Evolutionary conservation across 2,113 vertebrate genomes (phyloP).

Genomic region (Laticauda laticaudata): DNA sequence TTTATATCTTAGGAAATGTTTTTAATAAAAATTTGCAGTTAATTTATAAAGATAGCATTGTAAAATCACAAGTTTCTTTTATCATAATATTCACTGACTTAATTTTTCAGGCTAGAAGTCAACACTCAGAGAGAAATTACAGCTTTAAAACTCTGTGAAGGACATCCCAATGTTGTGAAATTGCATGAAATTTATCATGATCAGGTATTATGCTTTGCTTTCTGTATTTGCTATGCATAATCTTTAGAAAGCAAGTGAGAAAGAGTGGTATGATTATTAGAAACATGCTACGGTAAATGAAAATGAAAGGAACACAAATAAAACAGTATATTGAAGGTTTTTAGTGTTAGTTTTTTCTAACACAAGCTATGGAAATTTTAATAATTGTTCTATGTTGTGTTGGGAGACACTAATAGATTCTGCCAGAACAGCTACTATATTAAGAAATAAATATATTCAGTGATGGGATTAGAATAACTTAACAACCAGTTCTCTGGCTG

Average conservation of each 20-base stretch:
- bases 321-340: background rate
- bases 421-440: background rate
- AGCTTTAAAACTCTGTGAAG: conserved; percentile 93
- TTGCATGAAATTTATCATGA: conserved; percentile 93
- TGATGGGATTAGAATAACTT: too few species aligned
- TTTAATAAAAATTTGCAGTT: conserved; percentile 25
- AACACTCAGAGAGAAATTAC: conserved; percentile 95
- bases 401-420: background rate
- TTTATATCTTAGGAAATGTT: background rate
- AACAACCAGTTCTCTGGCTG: too few species aligned
- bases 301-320: background rate
- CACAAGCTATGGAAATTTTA: background rate
- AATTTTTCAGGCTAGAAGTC: conserved; percentile 87
- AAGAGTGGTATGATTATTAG: background rate
- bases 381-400: background rate
- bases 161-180: conserved; percentile 96
- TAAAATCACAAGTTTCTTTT: conserved; percentile 1
- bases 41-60: conserved; percentile 3
- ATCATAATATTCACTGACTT: conserved; percentile 41
- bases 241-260: background rate
- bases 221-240: background rate
- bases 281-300: background rate
- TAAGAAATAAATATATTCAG: background rate
- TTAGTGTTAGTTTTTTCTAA: background rate
- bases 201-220: conserved; percentile 77